Evolutionary conservation across 1,140 invertebrate species (phyloP), one percentile per base, ranked within the genome.

Genomic region (Pentalonia nigronervosa): DNA sequence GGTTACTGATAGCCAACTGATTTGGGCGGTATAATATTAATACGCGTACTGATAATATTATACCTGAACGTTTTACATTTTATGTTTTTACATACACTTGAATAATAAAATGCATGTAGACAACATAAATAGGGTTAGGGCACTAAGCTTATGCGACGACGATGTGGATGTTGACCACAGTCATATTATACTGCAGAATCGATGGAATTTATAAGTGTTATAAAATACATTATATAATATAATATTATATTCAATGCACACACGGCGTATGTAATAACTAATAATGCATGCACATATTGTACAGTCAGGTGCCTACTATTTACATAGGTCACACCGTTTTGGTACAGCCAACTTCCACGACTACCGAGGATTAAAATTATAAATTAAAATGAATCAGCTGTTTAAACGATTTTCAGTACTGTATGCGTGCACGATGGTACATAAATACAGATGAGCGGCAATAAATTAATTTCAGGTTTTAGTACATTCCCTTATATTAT

Each of bases 401-500:
- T 50, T 50, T 88, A 88, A 88, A 88, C 86, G 86, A 50, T 88
- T 88, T n/a, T 1, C 23, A 50, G 36, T 45, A n/a, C 84, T 36
- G 8, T 81, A 30, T 86, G 25, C 23, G 41, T 30, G 1, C 81
- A 21, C 7, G 34, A 17, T 23, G 11, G 14, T 76, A n/a, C 30
- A 76, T 34, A n/a, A 76, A 76, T 76, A 76, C 4, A 76, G 60
- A 83, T 9, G 23, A 30, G n/a, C 47, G 17, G 3, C 20, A 48
- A 25, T 25, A 88, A 50, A 87, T 48, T 89, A 11, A 20, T 47
- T 50, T 89, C 2, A 86, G 25, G 21, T 45, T 41, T 45, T 76
- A n/a, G 41, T 47, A 45, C 34, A n/a, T 47, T 48, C 0, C 6
- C 11, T n/a, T 86, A 47, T 20, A 45, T 53, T 53, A 53, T 23